A percentile compares a stretch with the other conserved stretches of the same genome.
These are phyloP conservation scores for Dichetophora obliterata DNA, from an alignment of 2,888 invertebrate species.

Conservation along the genomic window DNA sequence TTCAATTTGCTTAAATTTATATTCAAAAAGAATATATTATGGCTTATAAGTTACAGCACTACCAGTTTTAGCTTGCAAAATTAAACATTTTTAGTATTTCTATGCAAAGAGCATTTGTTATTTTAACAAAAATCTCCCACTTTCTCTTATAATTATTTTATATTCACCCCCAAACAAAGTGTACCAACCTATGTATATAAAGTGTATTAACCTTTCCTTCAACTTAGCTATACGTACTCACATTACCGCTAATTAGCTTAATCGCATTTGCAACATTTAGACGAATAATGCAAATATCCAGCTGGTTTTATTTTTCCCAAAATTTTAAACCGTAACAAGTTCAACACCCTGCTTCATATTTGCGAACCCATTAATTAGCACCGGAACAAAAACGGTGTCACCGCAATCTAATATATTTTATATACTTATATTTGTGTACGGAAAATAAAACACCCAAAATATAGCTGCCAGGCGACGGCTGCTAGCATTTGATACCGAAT, in stretches of 20 bases:
- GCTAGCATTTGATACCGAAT: slow-evolving; percentile 2
- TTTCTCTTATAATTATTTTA: not conserved
- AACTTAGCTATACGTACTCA: not conserved
- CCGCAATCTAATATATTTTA: not conserved
- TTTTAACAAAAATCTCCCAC: too few relatives aligned
- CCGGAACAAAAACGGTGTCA: slow-evolving; percentile 15
- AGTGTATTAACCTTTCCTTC: too few relatives aligned
- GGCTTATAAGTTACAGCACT: too few relatives aligned
- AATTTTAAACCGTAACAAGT: not conserved
- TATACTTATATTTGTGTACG: not conserved
- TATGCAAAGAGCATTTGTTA: too few relatives aligned
- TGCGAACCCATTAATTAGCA: slow-evolving; percentile 15
- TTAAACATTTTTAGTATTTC: too few relatives aligned
- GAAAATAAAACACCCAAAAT: not conserved
- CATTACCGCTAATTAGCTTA: slow-evolving; percentile 24
- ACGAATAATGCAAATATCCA: slow-evolving; percentile 22
- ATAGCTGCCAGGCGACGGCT: not conserved
- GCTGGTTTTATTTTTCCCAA: slow-evolving; percentile 9
- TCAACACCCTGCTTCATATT: slow-evolving; percentile 2
- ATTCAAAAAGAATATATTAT: too few relatives aligned
- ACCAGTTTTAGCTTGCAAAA: too few relatives aligned
- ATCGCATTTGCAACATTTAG: slow-evolving; percentile 22
- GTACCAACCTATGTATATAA: not conserved
- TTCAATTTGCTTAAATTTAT: too few relatives aligned
- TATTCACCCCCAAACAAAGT: not conserved